Base-by-base conservation (phyloP, 2,888 invertebrate species). In the Limnephilus rhombicus region DNA sequence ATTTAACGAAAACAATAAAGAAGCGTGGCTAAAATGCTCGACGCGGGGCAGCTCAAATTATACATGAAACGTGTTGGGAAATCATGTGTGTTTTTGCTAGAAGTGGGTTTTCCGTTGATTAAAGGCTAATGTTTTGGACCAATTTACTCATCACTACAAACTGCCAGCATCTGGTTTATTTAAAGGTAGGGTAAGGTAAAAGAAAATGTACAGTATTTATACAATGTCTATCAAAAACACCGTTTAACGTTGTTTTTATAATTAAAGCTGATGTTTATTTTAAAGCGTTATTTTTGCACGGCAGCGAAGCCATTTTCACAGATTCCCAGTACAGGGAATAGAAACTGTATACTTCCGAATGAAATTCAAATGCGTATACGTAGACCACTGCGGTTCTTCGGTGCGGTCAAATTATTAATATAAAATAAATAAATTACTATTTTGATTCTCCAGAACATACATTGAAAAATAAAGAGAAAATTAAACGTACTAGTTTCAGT, bases 1-100 rank as follows among this genome's bases (percentile, higher is more conserved):
- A 87, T 53, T 29, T 4, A 53, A 49, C 29, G 87, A 87, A 87
- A 49, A 83, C 83, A 83, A 31, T 11, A 49, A 86, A 86, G 49
- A 87, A 53, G 53, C 13, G 53, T 11, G 24, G 24, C 24, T 9
- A 68, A 9, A 68, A n/a, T 24, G 68, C 24, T 68, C 68, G 68
- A 24, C 68, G 68, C 24, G 68, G 68, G 9, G 68, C 68, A 24
- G n/a, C 68, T 68, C 24, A 24, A 68, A 68, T 68, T 68, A 68
- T n/a, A 2, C 68, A n/a, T 68, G 68, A 68, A 68, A 24, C 68
- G 68, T n/a, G 68, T 68, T 68, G 9, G 68, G 68, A 68, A 68
- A 68, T 68, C 68, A 68, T 24, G 68, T 9, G 7, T 68, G 68
- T 68, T 68, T 68, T 68, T 68, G 68, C n/a, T n/a, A 5, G 1